Conservation (phyloP, 2,797 vertebrate species). For the Enteromius unitaeniatus region DNA sequence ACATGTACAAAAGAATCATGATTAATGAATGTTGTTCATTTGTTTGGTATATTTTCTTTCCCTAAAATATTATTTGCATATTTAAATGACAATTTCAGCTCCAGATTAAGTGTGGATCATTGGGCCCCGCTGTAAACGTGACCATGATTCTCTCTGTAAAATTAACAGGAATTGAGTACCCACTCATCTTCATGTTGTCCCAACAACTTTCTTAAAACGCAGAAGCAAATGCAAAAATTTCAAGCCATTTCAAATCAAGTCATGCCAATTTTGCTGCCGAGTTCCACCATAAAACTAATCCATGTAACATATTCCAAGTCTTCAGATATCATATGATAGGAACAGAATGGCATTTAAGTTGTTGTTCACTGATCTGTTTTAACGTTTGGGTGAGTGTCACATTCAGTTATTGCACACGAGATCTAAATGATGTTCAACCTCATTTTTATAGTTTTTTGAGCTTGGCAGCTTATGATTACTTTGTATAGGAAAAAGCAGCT, state of each 20-base stretch:
- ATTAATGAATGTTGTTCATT: not conserved
- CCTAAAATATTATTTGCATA: not conserved
- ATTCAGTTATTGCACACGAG: not conserved
- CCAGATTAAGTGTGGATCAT: not conserved
- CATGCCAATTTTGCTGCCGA: not conserved
- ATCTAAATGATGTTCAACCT: not conserved
- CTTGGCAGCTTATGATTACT: not conserved
- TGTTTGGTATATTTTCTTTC: not conserved
- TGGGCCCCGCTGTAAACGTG: not conserved
- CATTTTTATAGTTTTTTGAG: not conserved
- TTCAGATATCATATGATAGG: not conserved
- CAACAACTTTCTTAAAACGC: not conserved
- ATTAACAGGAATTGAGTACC: not conserved
- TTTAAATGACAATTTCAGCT: not conserved
- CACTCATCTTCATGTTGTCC: not conserved
- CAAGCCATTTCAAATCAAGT: not conserved
- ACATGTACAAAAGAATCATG: not conserved
- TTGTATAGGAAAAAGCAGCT: not conserved
- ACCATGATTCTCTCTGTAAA: not conserved
- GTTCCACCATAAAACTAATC: not conserved
- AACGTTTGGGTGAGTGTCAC: not conserved
- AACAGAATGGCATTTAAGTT: not conserved
- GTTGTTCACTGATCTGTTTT: not conserved
- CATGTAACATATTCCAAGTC: not conserved
- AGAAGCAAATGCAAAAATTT: not conserved